Percentiles rank a stretch among this genome's conserved stretches.
phyloP scores from a whole-genome alignment of 2,797 vertebrate genomes.

The Sebastes diaconus region DNA sequence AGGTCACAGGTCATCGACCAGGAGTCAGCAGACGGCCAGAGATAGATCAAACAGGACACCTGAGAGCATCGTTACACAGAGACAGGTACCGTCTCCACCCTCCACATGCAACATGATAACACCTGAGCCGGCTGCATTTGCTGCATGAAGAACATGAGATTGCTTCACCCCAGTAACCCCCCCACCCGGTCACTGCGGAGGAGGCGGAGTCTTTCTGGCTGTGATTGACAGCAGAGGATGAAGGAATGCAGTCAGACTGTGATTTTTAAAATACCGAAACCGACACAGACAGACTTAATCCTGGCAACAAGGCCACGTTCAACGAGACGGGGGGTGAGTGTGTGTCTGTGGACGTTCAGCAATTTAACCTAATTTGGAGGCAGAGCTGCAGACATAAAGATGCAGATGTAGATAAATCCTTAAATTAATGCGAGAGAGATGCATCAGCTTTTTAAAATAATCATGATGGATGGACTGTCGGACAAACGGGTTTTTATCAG shows the following conservation, averaged over 20 bases:
- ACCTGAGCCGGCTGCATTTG: too few species aligned
- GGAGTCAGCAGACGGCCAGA: not conserved
- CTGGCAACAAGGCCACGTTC: not conserved
- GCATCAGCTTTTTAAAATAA: too few species aligned
- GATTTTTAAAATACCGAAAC: slow-evolving; percentile 18
- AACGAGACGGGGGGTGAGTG: not conserved
- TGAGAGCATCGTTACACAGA: not conserved
- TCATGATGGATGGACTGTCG: too few species aligned
- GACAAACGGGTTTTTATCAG: too few species aligned
- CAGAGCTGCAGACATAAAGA: too few species aligned
- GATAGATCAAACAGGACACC: not conserved
- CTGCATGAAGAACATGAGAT: not conserved
- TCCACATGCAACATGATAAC: not conserved
- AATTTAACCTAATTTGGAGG: too few species aligned
- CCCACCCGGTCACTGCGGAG: not conserved
- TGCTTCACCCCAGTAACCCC: too few species aligned
- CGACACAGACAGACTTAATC: not conserved
- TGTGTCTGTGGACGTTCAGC: too few species aligned
- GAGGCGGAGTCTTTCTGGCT: not conserved
- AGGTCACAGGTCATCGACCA: not conserved
- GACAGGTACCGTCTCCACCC: too few species aligned
- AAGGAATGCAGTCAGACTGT: slow-evolving; percentile 13
- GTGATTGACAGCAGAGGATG: not conserved
- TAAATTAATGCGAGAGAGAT: not conserved
- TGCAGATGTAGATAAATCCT: not conserved